These are phyloP conservation scores for Crossaster papposus DNA, from an alignment of 53 echinoderm and acorn worm species.

Conservation along the genomic window DNA sequence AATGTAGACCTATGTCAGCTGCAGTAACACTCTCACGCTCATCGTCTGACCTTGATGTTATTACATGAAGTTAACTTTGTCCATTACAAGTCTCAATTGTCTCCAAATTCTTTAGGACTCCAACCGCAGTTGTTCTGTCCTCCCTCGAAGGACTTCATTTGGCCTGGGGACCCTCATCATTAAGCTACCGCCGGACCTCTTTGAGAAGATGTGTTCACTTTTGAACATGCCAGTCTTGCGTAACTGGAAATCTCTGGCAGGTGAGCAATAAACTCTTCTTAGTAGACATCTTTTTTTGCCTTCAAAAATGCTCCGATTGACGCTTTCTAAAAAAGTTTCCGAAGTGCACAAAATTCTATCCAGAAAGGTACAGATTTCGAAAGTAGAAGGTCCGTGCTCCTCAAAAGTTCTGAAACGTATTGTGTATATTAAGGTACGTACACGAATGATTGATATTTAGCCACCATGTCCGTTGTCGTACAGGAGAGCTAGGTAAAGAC, in stretches of 20 bases:
- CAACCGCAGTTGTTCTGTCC: background rate
- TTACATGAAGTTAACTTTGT: too few relatives aligned
- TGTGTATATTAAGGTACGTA: background rate
- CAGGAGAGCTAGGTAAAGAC: constrained; percentile 37
- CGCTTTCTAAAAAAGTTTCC: too few relatives aligned
- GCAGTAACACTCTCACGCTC: too few relatives aligned
- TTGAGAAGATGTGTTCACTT: background rate
- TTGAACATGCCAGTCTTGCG: background rate
- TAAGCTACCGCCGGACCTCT: constrained; percentile 37
- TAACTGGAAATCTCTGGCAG: constrained; percentile 32
- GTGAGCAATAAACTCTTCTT: too few relatives aligned
- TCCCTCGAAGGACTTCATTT: background rate
- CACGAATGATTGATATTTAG: background rate
- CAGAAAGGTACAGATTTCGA: too few relatives aligned
- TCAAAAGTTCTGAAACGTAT: too few relatives aligned
- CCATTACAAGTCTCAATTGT: background rate
- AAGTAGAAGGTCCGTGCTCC: too few relatives aligned
- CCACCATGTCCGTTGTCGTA: background rate
- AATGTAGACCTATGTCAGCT: too few relatives aligned
- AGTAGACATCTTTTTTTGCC: too few relatives aligned
- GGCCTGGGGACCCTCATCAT: background rate
- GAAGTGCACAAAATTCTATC: too few relatives aligned
- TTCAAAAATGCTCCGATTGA: too few relatives aligned
- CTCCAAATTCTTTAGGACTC: background rate
- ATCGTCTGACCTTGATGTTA: too few relatives aligned